Conservation (phyloP, 1,140 invertebrate genomes). For the Zaprionus lachaisei region DNA sequence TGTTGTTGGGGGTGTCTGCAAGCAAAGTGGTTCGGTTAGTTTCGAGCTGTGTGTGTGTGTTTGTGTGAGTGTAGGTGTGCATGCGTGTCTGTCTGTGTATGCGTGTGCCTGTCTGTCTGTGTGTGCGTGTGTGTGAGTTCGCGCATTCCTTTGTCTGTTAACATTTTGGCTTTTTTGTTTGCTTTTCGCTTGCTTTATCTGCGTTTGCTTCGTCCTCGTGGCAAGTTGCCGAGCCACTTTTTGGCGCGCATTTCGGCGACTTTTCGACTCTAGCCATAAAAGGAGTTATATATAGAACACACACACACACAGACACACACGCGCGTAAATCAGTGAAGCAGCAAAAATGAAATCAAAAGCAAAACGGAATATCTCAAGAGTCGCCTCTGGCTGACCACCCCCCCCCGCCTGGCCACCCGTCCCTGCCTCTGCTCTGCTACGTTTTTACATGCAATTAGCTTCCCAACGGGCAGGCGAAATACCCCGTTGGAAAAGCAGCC, state of each 20-base stretch:
- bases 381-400: background rate
- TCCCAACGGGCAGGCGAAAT: conserved; percentile 9
- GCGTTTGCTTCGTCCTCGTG: background rate
- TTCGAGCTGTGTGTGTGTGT: conserved; percentile 6
- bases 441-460: conserved; percentile 46
- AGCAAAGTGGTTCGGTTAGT: conserved; percentile 40
- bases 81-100: background rate
- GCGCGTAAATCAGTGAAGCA: conserved; percentile 52
- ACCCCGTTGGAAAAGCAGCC: conserved; percentile 5
- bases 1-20: conserved; percentile 58
- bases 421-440: background rate
- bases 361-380: conserved; percentile 9
- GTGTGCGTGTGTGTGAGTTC: conserved; percentile 9
- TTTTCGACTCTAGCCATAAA: conserved; percentile 32
- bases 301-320: conserved; percentile 9
- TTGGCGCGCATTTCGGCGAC: conserved; percentile 66
- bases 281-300: background rate
- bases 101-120: background rate
- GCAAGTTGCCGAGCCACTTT: conserved; percentile 63
- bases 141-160: conserved; percentile 25
- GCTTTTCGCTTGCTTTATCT: background rate
- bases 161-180: conserved; percentile 32
- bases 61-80: conserved; percentile 4
- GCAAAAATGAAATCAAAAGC: conserved; percentile 63
- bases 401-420: background rate